Evolutionary conservation across 1,140 invertebrate genomes (phyloP), one percentile per base, ranked within the genome.

Genomic region (Zelostemma sp.): DNA sequence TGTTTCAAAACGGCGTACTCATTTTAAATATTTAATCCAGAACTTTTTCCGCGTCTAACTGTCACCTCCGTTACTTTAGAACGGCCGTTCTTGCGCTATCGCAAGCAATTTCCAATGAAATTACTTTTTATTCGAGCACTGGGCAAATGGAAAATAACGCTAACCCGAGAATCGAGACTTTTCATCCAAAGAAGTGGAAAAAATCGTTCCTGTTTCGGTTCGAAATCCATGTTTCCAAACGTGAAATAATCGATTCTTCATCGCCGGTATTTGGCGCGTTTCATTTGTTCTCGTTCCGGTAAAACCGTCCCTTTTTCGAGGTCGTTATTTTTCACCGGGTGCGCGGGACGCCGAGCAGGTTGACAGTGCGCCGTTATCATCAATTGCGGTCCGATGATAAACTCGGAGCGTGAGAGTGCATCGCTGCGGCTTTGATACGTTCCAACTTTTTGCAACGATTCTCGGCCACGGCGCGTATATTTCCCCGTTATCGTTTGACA

Each of bases 351-450:
- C 40, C 1, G 1, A 17, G 8, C 31, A 43, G 54, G 41, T 47
- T 51, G 58, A 62, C 59, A 49, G 15, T 68, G 17, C 38, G 47
- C 54, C 51, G 59, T 68, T 68, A 68, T 62, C 59, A 57, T 62
- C 58, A 58, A 62, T 68, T 62, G 65, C 43, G 65, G 65, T 58
- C 41, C 43, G 59, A 68, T 68, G 54, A 68, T 68, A 68, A 62
- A 68, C 33, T 18, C 15, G 21, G 8, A 21, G 9, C 31, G 19
- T 50, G 25, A 25, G 33, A 18, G 35, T 28, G 31, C 25, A 8
- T 68, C 65, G 53, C 51, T n/a, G 28, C 11, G 14, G 40, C 11
- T 45, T 43, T 38, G 47, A 51, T 68, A 49, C 35, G 25, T 55
- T 49, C 41, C 33, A 28, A 28, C 18, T 41, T 67, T 67, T 59